These are phyloP conservation scores for Bombus sibiricus DNA, from an alignment of 1,140 invertebrate species.

Conservation along the genomic window DNA sequence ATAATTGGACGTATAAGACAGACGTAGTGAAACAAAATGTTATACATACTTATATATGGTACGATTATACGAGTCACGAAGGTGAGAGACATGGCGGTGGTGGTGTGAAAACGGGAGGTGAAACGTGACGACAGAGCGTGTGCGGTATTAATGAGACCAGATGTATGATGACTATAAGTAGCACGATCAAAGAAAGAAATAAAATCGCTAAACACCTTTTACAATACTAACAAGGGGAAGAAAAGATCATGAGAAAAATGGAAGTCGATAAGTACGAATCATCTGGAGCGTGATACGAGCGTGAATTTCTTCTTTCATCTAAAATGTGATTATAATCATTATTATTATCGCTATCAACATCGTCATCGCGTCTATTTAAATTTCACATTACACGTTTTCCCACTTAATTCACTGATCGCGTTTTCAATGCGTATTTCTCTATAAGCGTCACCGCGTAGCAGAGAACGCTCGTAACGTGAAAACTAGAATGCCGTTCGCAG, in stretches of 20 bases:
- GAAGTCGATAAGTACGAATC: conserved; percentile 9
- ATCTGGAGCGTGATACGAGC: conserved; percentile 30
- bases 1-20: not conserved
- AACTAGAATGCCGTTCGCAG: not conserved
- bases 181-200: conserved; percentile 35
- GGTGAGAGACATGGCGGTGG: conserved; percentile 22
- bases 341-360: no score
- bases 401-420: not conserved
- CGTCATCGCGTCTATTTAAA: not conserved
- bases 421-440: not conserved
- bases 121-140: conserved; percentile 49
- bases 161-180: conserved; percentile 19
- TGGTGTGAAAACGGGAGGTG: conserved; percentile 14
- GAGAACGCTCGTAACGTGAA: not conserved
- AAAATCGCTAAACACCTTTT: conserved; percentile 44
- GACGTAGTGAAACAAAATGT: conserved; percentile 28
- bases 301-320: conserved; percentile 24
- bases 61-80: conserved; percentile 27
- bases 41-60: conserved; percentile 25
- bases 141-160: conserved; percentile 45
- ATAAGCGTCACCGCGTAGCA: not conserved
- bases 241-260: not conserved
- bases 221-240: conserved; percentile 21
- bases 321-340: not conserved
- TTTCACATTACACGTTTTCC: not conserved